Evolutionary conservation across 2,113 vertebrate genomes (phyloP).

Genomic region (Epinephelus moara): DNA sequence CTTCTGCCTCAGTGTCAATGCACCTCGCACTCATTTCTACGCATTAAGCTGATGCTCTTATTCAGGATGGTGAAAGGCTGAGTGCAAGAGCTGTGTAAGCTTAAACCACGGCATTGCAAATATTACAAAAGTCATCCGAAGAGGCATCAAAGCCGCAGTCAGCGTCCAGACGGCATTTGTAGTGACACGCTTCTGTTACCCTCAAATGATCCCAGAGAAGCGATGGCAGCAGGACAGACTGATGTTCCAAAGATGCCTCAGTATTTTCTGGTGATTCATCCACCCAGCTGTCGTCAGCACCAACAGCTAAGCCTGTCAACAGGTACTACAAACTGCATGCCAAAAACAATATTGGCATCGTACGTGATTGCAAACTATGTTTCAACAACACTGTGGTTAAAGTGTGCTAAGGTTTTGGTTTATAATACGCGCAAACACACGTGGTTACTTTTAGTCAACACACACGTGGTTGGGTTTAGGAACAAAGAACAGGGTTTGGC

Average conservation of each 20-base stretch:
- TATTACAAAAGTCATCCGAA: conserved; percentile 12
- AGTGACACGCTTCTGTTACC: background rate
- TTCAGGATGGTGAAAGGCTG: conserved; percentile 9
- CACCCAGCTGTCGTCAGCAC: background rate
- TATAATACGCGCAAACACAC: no score
- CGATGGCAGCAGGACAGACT: background rate
- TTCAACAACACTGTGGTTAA: no score
- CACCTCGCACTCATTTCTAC: background rate
- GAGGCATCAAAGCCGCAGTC: conserved; percentile 6
- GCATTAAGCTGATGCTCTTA: conserved; percentile 41
- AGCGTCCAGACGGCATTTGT: background rate
- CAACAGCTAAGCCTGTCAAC: background rate
- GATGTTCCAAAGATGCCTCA: background rate
- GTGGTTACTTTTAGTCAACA: no score
- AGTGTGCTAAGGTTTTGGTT: no score
- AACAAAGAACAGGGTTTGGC: no score
- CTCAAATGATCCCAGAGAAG: background rate
- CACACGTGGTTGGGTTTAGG: no score
- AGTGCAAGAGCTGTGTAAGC: conserved; percentile 22
- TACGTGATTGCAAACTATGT: no score
- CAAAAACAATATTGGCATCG: no score
- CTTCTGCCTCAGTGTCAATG: conserved; percentile 2
- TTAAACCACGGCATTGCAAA: background rate
- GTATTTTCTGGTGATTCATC: conserved; percentile 20
- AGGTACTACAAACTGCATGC: no score